Evolutionary conservation across 2,113 vertebrate species (phyloP), one percentile per base, ranked within the genome.

Genomic region (Limnothrissa miodon): DNA sequence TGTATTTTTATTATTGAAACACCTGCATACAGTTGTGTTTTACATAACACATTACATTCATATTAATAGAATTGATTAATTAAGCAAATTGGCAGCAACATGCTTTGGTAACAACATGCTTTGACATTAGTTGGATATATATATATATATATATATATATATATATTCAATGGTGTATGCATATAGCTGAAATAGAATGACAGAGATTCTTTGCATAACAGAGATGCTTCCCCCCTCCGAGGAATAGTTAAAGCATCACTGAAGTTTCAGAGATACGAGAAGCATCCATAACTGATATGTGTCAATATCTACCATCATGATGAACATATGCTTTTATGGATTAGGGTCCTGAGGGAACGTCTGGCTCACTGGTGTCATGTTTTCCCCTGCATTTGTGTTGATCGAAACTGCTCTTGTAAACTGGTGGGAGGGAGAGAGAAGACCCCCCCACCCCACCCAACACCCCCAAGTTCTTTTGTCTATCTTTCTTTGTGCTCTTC

Each of bases 301-400:
- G 42, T 86, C 42, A 83, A 74, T 82, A 84, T n/a, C 45, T 17
- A 66, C 29, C 10, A 33, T 23, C 48, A 83, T 79, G 36, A 82
- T 17, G n/a, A 83, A 84, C 78, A 17, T 25, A 33, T 85, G 79
- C 78, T 84, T 81, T 83, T 86, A 90, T 87, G n/a, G 74, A 86
- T 83, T 78, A 78, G 82, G 81, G 39, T 45, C 81, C 51, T 25
- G 21, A n/a, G 33, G 78, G 53, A 19, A 53, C n/a, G 53, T 3
- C 33, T 66, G 56, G 44, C 80, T 83, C 80, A 33, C 44, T 81
- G 79, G 13, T 87, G 66, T 74, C 66, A 74, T 74, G 29, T 74
- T 74, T 21, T 29, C 45, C 56, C n/a, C 44, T 78, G 9, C 74
- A 80, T 87, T 85, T 83, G 56, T 86, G 89, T 90, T 87, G 89